Conservation (phyloP, 1,140 invertebrate genomes). For the Physella acuta region DNA sequence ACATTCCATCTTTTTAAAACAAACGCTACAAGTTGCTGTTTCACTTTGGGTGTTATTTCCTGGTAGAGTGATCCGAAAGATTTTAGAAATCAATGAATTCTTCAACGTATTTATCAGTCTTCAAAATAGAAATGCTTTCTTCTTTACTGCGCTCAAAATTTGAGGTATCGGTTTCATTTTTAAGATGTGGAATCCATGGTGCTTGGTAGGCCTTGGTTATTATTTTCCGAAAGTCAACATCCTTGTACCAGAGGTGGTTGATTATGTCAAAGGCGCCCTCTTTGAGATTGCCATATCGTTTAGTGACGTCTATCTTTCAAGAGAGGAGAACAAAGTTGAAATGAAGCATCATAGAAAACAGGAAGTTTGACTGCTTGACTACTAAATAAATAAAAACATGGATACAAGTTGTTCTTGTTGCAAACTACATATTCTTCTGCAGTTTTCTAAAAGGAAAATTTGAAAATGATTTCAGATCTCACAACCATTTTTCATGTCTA, state of each 20-base stretch:
- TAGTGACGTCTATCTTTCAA: conserved; percentile 22
- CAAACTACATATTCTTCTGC: no score
- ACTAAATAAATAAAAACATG: no score
- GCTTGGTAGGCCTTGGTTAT: conserved; percentile 10
- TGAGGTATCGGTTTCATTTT: conserved; percentile 4
- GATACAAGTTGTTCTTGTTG: no score
- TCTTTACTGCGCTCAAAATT: conserved; percentile 18
- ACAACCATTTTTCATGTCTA: no score
- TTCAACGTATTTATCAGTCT: not conserved
- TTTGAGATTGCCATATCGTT: conserved; percentile 22
- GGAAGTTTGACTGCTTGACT: no score
- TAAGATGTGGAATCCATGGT: conserved; percentile 7
- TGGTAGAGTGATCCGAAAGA: not conserved
- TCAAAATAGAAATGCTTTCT: conserved; percentile 7
- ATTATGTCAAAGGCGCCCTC: conserved; percentile 18
- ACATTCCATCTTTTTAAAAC: no score
- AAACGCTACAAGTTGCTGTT: no score
- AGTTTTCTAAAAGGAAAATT: no score
- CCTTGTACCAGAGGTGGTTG: conserved; percentile 16
- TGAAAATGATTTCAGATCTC: no score
- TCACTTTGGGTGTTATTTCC: no score
- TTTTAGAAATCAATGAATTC: conserved; percentile 11
- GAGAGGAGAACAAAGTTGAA: no score
- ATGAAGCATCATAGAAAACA: conserved; percentile 1
- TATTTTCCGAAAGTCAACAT: conserved; percentile 18